Evolutionary conservation across 2,888 invertebrate species (phyloP), one percentile per base, ranked within the genome.

Genomic region (Drosophila diplacantha): DNA sequence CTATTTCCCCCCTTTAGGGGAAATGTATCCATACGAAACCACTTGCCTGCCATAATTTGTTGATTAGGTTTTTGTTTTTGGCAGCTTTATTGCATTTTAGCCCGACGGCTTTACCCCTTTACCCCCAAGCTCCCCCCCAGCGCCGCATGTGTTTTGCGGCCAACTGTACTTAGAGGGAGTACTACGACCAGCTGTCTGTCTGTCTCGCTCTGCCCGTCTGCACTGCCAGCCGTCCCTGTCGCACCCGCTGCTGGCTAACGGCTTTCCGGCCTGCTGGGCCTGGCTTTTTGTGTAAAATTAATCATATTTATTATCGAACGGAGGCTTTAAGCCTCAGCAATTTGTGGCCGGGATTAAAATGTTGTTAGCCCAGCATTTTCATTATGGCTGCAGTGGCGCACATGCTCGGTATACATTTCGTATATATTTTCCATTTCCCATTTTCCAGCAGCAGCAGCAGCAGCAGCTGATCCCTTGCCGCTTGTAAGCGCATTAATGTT

Each of bases 261-360:
- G 24, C 11, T 56, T 59, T 59, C 18, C 24, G 58, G 44, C 43
- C 29, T 37, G 35, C 44, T 57, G 29, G 55, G 35, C 29, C 44
- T 35, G 38, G 49, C 39, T 47, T 39, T 52, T 26, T 52, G 32
- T 70, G 52, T 65, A 72, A 75, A 74, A 72, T 74, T 67, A 75
- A 76, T 75, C 74, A 75, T 69, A 76, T 79, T 75, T 78, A 73
- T 72, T 74, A 69, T 74, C 54, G 43, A 58, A 64, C 60, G 47
- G 37, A 47, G 18, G 59, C 61, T 65, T 61, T 73, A 73, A 73
- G 79, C 76, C 74, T 53, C 66, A 69, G 68, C 75, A 75, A 78
- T 76, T 76, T 78, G 78, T 75, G 73, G 75, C 55, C 68, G 41
- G 75, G 67, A 49, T 72, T 72, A 68, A 72, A 76, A 73, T 73